A percentile compares a stretch with the other conserved stretches of the same genome.
Evolutionary conservation across 2,113 vertebrate genomes (phyloP).

Genomic region (Saccopteryx bilineata): DNA sequence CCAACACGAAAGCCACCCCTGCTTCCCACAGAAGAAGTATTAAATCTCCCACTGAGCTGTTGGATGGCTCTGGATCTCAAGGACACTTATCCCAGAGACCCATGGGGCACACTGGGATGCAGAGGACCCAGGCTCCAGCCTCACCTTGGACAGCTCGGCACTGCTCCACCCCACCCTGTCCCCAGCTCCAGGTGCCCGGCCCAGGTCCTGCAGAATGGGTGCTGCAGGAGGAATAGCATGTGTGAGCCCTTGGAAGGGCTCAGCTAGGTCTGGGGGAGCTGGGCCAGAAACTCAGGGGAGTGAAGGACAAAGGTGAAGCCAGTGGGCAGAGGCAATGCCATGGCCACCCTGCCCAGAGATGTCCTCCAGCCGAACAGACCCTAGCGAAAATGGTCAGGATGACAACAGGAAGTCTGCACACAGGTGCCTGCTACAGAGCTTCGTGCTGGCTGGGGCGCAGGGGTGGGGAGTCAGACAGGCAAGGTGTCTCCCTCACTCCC

Average conservation of each 20-base stretch:
- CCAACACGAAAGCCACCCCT: neutral
- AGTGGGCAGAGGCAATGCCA: neutral
- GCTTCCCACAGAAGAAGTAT: neutral
- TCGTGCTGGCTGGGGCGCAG: neutral
- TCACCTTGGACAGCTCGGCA: neutral
- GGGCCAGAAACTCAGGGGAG: neutral
- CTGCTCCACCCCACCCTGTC: neutral
- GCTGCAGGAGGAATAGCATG: fast-evolving
- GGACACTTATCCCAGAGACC: neutral
- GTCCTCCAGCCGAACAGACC: neutral
- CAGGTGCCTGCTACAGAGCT: neutral
- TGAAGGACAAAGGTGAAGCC: neutral
- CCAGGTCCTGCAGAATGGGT: neutral
- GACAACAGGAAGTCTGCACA: fast-evolving
- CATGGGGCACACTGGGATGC: no score
- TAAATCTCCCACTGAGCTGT: neutral
- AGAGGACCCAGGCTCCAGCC: neutral
- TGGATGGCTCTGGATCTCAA: neutral
- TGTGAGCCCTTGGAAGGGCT: neutral
- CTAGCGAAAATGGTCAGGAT: neutral
- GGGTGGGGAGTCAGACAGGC: neutral
- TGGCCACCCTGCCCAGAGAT: neutral
- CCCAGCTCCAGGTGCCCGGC: neutral
- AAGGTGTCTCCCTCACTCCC: neutral
- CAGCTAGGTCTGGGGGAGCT: neutral